Evolutionary conservation across 2,888 invertebrate species (phyloP).

Genomic region (Cyclophora albipunctata): DNA sequence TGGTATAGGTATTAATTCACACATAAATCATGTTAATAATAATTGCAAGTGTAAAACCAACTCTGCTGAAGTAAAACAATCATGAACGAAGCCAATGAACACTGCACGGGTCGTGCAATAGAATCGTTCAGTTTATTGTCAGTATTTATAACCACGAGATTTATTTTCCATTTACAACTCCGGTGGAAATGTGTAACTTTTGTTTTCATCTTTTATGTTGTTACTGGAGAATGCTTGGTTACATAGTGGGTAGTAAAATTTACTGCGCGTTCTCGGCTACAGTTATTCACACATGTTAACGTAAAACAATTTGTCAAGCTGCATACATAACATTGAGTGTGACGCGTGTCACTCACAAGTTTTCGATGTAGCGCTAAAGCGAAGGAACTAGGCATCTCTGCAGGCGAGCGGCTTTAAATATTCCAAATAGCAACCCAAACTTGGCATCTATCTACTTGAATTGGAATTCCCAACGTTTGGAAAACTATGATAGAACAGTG

Average conservation of each 20-base stretch:
- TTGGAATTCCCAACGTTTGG: constrained; percentile 4
- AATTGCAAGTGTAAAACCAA: no score
- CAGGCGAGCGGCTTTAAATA: constrained; percentile 22
- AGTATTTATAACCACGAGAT: constrained; percentile 12
- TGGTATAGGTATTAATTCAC: no score
- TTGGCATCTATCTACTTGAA: constrained; percentile 19
- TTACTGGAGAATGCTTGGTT: constrained; percentile 1
- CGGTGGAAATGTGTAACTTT: constrained; percentile 7
- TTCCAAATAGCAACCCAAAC: constrained; percentile 24
- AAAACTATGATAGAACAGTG: no score
- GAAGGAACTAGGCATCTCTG: constrained; percentile 19
- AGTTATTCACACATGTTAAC: constrained; percentile 17
- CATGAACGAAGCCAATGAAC: neutral
- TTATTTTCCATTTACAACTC: constrained; percentile 10
- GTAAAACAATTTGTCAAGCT: constrained; percentile 28
- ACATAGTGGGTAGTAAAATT: constrained; percentile 5
- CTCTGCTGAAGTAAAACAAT: no score
- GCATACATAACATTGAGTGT: constrained; percentile 9
- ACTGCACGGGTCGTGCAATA: constrained; percentile 18
- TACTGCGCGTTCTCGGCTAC: constrained; percentile 1
- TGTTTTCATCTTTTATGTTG: constrained; percentile 7
- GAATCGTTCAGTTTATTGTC: constrained; percentile 16
- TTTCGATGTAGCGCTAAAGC: constrained; percentile 11
- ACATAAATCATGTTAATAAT: no score
- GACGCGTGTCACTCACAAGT: constrained; percentile 23